Base-by-base conservation (phyloP, 1,140 invertebrate genomes). In the Subanguina moxae region DNA sequence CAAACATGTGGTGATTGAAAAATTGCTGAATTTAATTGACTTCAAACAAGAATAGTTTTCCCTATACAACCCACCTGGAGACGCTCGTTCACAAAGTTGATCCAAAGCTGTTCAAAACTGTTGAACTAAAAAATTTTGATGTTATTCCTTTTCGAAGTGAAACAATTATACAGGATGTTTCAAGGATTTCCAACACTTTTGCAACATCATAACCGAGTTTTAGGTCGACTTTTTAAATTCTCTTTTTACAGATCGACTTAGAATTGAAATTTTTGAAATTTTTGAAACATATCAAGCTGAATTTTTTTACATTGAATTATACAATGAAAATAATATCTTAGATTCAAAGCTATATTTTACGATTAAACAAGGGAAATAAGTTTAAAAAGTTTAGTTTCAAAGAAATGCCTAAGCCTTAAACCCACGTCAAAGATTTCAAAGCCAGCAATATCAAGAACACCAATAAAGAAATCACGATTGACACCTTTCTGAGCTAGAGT, bases 1-100 rank as follows among this genome's bases (percentile, higher is more conserved):
- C 93, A 87, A 98, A 97, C 94, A 98, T 98, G n/a, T n/a, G n/a
- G n/a, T n/a, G n/a, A n/a, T n/a, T n/a, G n/a, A 87, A 86, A 97
- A 94, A 88, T 97, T 97, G 91, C 97, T 97, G 89, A 97, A 98
- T 86, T 98, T 38, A 38, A 38, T 38, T 5, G 32, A 5, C 32
- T 5, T 38, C 32, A 94, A 87, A 97, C 78, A 97, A 88, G 9
- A 38, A 48, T 1, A 5, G 25, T 27, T n/a, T n/a, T n/a, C n/a
- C n/a, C n/a, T n/a, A n/a, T n/a, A n/a, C n/a, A n/a, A n/a, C n/a
- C n/a, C n/a, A n/a, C 8, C 25, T 64, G 38, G 17, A 76, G 70
- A 30, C 64, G 65, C 88, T 98, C 94, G 86, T 98, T 98, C 85
- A 95, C 97, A 88, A 97, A 98, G 89, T 98, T 98, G 89, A 98